Evolutionary conservation across 2,888 invertebrate species (phyloP).

Genomic region (Drosophila neotestacea): DNA sequence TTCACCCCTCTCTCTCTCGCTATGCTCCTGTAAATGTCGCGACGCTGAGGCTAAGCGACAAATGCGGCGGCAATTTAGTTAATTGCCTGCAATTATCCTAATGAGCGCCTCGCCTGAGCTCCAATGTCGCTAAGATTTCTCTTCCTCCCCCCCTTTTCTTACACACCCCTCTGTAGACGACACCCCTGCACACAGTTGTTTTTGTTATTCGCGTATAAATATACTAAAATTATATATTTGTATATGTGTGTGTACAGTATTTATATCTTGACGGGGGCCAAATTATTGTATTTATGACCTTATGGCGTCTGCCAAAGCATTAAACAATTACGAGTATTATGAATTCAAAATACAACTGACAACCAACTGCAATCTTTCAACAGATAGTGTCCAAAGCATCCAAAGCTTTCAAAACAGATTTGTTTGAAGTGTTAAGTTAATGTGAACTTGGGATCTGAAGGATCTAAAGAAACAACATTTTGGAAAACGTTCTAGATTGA

Average conservation of each 20-base stretch:
- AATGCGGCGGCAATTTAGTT: constrained; percentile 84
- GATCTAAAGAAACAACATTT: too few relatives aligned
- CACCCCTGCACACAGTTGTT: constrained; percentile 38
- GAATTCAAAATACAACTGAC: not conserved
- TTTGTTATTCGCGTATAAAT: constrained; percentile 51
- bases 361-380: constrained; percentile 3
- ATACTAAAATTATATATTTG: not conserved
- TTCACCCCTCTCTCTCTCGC: constrained; percentile 5
- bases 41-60: constrained; percentile 71
- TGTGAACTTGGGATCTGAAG: too few relatives aligned
- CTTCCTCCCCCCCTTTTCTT: not conserved
- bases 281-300: constrained; percentile 81
- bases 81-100: constrained; percentile 84
- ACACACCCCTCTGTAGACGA: not conserved
- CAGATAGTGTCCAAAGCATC: constrained; percentile 2
- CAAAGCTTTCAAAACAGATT: not conserved
- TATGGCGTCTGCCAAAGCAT: constrained; percentile 59
- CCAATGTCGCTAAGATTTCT: constrained; percentile 45
- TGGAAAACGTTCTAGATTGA: too few relatives aligned
- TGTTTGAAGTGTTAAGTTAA: too few relatives aligned
- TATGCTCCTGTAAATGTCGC: constrained; percentile 32
- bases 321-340: constrained; percentile 11
- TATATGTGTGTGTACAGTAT: constrained; percentile 34
- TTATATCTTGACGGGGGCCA: constrained; percentile 44
- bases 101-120: constrained; percentile 81